Percentiles rank a stretch among this genome's conserved stretches.
phyloP scores from a whole-genome alignment of 2,888 invertebrate genomes.

The Liopterus haemorrhoidalis region DNA sequence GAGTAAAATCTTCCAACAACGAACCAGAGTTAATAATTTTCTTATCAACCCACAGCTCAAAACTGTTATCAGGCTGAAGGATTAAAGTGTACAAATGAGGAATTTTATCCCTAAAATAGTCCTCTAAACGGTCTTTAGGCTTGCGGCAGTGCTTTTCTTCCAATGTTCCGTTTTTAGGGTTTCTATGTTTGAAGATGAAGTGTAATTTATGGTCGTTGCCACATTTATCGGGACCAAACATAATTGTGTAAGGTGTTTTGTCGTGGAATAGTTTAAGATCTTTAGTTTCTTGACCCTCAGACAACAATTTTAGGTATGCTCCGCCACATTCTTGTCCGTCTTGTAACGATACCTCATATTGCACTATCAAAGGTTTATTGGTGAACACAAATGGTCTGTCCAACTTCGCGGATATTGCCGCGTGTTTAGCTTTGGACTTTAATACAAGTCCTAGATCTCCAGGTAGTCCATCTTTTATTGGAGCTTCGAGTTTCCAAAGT shows the following conservation, averaged over 20 bases:
- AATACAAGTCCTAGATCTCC: conserved; percentile 84
- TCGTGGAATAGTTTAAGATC: conserved; percentile 83
- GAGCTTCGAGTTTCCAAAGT: conserved; percentile 67
- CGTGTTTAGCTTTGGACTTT: conserved; percentile 93
- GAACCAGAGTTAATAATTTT: conserved; percentile 80
- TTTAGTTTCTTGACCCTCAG: conserved; percentile 60
- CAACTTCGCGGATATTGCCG: conserved; percentile 80
- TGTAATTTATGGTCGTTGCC: conserved; percentile 91
- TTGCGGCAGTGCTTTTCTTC: conserved; percentile 97
- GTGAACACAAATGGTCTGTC: conserved; percentile 75
- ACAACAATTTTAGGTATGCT: conserved; percentile 90
- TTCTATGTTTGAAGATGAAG: conserved; percentile 90
- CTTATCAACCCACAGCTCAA: conserved; percentile 68
- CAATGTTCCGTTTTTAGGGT: conserved; percentile 82
- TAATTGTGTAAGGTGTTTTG: conserved; percentile 95
- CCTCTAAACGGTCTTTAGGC: conserved; percentile 76
- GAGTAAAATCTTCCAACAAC: conserved; percentile 82
- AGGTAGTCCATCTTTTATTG: conserved; percentile 68
- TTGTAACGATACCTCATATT: conserved; percentile 90
- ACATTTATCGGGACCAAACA: conserved; percentile 99
- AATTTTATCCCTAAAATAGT: conserved; percentile 85
- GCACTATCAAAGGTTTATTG: conserved; percentile 78
- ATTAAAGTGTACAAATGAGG: conserved; percentile 82
- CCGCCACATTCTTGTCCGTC: conserved; percentile 99
- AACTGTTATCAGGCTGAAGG: conserved; percentile 72